These are phyloP conservation scores for Hirtodrosophila trivittata DNA, from an alignment of 2,888 invertebrate species.

Conservation along the genomic window DNA sequence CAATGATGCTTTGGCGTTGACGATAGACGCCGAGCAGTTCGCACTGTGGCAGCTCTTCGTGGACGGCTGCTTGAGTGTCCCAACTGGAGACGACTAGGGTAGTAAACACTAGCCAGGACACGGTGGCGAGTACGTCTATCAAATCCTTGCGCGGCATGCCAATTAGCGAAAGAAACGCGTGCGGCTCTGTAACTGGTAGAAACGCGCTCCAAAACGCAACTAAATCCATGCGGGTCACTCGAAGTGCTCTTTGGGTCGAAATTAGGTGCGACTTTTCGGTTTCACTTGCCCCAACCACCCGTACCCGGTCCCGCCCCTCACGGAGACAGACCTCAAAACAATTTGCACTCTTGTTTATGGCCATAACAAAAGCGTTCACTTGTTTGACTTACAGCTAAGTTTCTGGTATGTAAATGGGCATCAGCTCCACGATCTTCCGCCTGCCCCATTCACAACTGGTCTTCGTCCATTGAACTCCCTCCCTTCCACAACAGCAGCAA, in stretches of 20 bases:
- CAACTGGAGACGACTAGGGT: constrained; percentile 1
- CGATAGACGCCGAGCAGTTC: constrained; percentile 83
- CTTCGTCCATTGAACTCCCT: constrained; percentile 41
- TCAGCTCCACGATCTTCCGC: constrained; percentile 6
- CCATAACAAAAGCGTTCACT: constrained; percentile 68
- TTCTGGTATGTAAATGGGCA: constrained; percentile 8
- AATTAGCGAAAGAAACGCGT: constrained; percentile 14
- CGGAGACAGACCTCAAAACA: constrained; percentile 43
- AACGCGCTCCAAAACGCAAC: constrained; percentile 65
- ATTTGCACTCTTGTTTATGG: constrained; percentile 76
- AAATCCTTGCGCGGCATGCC: constrained; percentile 38
- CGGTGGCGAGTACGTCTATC: constrained; percentile 17
- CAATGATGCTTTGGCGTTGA: constrained; percentile 84
- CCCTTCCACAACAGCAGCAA: background rate
- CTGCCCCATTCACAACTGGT: constrained; percentile 54
- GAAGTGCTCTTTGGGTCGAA: constrained; percentile 32
- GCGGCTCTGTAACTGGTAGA: constrained; percentile 23
- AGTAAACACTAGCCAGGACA: background rate
- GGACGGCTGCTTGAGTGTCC: constrained; percentile 49
- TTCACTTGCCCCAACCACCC: constrained; percentile 33
- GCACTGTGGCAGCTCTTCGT: constrained; percentile 79
- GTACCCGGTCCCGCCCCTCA: background rate
- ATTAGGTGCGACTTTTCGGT: constrained; percentile 59
- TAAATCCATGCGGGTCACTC: constrained; percentile 55
- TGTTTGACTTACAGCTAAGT: constrained; percentile 43